Conservation (phyloP, 2,888 invertebrate genomes). For the Mylabris sibirica region DNA sequence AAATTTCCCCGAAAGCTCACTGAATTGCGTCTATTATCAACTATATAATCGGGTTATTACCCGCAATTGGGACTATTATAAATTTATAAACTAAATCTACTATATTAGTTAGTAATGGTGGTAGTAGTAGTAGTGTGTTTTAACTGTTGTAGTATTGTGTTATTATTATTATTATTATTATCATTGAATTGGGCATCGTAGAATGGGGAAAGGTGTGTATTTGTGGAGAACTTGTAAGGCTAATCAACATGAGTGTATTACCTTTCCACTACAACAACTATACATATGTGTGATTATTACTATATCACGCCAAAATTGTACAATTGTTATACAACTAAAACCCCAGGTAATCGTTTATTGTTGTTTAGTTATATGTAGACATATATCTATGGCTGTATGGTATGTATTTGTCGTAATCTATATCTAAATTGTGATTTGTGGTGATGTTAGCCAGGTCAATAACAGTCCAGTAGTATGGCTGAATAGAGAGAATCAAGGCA, state of each 20-base stretch:
- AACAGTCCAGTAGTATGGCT: constrained; percentile 43
- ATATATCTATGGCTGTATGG: constrained; percentile 16
- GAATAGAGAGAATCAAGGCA: constrained; percentile 37
- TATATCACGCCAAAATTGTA: background rate
- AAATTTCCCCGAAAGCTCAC: constrained; percentile 36
- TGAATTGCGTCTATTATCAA: constrained; percentile 40
- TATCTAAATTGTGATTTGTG: constrained; percentile 55
- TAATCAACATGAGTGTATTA: constrained; percentile 5
- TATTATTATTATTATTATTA: background rate
- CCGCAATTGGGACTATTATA: constrained; percentile 40
- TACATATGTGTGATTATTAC: too few relatives aligned
- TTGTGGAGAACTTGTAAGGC: background rate
- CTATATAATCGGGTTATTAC: constrained; percentile 42
- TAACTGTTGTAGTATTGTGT: background rate
- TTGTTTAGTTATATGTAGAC: constrained; percentile 34
- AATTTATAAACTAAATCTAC: constrained; percentile 40
- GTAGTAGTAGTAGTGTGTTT: background rate
- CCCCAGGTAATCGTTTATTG: constrained; percentile 33
- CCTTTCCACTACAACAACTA: constrained; percentile 2
- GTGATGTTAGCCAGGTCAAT: constrained; percentile 50
- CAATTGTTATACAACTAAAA: constrained; percentile 19
- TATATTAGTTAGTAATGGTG: background rate
- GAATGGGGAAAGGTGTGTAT: constrained; percentile 5
- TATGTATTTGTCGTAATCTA: constrained; percentile 36
- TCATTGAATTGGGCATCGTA: background rate